Evolutionary conservation across 1,140 invertebrate genomes (phyloP).

Genomic region (Drosophila nigromelanica): DNA sequence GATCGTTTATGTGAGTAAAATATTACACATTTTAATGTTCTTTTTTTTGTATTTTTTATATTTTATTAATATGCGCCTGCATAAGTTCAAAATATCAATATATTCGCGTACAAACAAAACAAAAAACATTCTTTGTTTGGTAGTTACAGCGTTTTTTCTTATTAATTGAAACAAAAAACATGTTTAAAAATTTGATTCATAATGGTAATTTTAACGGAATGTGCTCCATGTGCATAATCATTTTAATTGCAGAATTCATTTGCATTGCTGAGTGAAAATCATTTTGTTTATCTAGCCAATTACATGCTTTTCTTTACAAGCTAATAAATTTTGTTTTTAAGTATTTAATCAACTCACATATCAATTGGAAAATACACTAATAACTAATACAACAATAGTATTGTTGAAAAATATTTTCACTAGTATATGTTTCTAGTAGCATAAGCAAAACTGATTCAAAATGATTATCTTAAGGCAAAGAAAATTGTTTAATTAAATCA

Average conservation of each 20-base stretch:
- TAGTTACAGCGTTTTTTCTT: neutral
- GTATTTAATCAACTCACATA: too few relatives aligned
- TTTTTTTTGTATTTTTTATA: conserved; percentile 16
- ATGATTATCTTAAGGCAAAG: too few relatives aligned
- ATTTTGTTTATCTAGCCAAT: neutral
- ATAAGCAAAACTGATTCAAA: too few relatives aligned
- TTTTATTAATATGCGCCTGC: conserved; percentile 30
- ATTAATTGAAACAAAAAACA: neutral
- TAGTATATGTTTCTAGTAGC: too few relatives aligned
- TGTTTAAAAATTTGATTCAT: conserved; percentile 5
- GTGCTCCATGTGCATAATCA: neutral
- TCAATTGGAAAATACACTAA: too few relatives aligned
- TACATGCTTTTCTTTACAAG: neutral
- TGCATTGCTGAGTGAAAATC: conserved; percentile 16
- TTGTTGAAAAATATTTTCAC: too few relatives aligned
- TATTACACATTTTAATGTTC: conserved; percentile 9
- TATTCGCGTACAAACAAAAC: conserved; percentile 2
- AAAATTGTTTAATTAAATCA: neutral
- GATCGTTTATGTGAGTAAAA: conserved; percentile 15
- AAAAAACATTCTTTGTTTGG: neutral
- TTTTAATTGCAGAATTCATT: conserved; percentile 32
- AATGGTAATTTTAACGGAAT: conserved; percentile 2
- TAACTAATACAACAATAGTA: too few relatives aligned
- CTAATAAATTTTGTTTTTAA: too few relatives aligned
- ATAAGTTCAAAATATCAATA: conserved; percentile 26